Evolutionary conservation across 2,888 invertebrate genomes (phyloP), one percentile per base, ranked within the genome.

Genomic region (Frankliniella intonsa): DNA sequence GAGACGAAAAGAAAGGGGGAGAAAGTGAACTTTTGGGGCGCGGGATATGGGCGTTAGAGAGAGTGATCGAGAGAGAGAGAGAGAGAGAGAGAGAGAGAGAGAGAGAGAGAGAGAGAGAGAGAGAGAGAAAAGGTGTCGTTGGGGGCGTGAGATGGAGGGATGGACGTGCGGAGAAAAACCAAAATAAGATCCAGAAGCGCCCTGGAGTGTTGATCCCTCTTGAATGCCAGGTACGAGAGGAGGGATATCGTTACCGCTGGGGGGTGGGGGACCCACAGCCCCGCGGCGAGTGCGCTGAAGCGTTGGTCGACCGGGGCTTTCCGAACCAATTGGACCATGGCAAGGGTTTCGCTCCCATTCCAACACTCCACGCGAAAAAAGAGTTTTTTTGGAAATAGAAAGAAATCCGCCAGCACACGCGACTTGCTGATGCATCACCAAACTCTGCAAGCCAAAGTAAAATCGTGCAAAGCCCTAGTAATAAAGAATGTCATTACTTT

Each of bases 181-280:
- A 69, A 69, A 69, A 62, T 62, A 62, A 62, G 62, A 62, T 62
- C 62, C 62, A 62, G 62, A 62, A 62, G 22, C 69, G 69, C 69
- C 69, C 69, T 55, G 22, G 11, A 69, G 69, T 69, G 69, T 3
- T 22, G 69, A 69, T 69, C 69, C 69, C 69, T 22, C 69, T 69
- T 69, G 69, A 69, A 69, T 69, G 69, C 69, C 69, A 69, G 69
- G 69, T 69, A 69, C n/a, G 69, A 69, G 69, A n/a, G 69, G 38
- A 38, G 8, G 69, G 69, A 69, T 69, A 69, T 69, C 69, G 69
- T 69, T 69, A 69, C 22, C 17, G 22, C 69, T 9, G 22, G 69
- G 8, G 69, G 22, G 3, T 3, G 22, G 69, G 69, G 22, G 62
- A 14, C 19, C 12, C 55, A 55, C 55, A 55, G 55, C 55, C 55